Evolutionary conservation across 2,113 vertebrate genomes (phyloP).

Genomic region (Macaca mulatta): DNA sequence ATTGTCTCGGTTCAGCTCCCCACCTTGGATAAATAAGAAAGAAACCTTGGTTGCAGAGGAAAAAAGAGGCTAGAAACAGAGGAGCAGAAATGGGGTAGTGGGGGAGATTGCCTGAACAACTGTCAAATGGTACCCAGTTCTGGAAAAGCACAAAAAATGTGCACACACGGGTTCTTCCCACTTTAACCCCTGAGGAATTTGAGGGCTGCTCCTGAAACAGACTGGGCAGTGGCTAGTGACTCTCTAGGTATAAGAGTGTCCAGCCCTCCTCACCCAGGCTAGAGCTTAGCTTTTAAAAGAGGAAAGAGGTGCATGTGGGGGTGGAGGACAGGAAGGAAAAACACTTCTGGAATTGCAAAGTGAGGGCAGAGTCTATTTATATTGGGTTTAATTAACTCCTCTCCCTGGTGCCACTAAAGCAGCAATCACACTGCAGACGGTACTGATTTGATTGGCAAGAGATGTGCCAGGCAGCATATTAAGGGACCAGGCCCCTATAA

Average conservation of each 20-base stretch:
- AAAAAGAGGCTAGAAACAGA: background rate
- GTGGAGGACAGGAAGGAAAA: constrained; percentile 59
- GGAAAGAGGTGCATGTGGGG: background rate
- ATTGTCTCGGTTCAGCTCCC: background rate
- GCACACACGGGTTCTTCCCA: background rate
- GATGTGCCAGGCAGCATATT: constrained; percentile 80
- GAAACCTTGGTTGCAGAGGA: background rate
- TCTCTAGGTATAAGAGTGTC: background rate
- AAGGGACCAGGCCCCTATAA: constrained; percentile 85
- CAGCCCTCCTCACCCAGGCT: background rate
- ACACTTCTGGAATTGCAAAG: constrained; percentile 75
- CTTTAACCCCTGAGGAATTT: background rate
- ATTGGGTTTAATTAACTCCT: constrained; percentile 85
- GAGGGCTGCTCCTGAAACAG: background rate
- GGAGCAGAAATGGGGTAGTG: accelerated
- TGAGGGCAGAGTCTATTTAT: constrained; percentile 85
- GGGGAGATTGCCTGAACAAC: too few relatives aligned
- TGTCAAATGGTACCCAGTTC: background rate
- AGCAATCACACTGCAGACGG: constrained; percentile 86
- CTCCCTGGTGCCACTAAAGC: constrained; percentile 85
- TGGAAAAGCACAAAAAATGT: background rate
- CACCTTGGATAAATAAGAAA: background rate
- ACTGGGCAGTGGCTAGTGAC: background rate
- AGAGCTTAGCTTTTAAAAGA: background rate
- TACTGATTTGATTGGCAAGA: constrained; percentile 86